Percentiles rank a stretch among this genome's conserved stretches.
Conservation (phyloP, 1,140 invertebrate species). For the Ooceraea biroi region DNA sequence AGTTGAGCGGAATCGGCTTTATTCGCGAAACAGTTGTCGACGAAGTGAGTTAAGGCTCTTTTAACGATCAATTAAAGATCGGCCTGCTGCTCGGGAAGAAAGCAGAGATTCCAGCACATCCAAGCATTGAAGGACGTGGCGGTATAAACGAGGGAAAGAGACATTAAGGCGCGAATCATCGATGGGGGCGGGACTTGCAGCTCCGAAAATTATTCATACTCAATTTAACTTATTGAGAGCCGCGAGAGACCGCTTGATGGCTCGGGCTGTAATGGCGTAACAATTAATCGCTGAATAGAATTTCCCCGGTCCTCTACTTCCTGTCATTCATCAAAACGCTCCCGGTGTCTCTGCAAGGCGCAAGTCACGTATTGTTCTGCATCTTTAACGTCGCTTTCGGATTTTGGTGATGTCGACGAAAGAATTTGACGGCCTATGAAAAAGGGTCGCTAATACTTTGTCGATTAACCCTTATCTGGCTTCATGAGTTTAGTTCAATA, state of each 20-base stretch:
- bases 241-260: conserved; percentile 66
- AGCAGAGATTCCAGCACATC: conserved; percentile 19
- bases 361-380: conserved; percentile 56
- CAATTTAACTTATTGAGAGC: conserved; percentile 78
- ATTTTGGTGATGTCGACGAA: conserved; percentile 39
- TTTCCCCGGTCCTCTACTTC: conserved; percentile 63
- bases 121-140: conserved; percentile 42
- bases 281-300: conserved; percentile 78
- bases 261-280: conserved; percentile 75
- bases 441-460: conserved; percentile 29
- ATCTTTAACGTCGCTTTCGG: conserved; percentile 35
- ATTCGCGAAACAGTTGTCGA: conserved; percentile 41
- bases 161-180: conserved; percentile 71
- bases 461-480: conserved; percentile 47
- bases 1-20: conserved; percentile 50
- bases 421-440: conserved; percentile 23
- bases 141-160: conserved; percentile 64
- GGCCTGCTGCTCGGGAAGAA: conserved; percentile 49
- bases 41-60: conserved; percentile 46
- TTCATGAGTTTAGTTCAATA: conserved; percentile 46
- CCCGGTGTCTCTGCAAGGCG: conserved; percentile 23
- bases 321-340: conserved; percentile 71
- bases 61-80: conserved; percentile 62
- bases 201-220: conserved; percentile 79
- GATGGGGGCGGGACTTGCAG: conserved; percentile 55